Evolutionary conservation across 2,113 vertebrate genomes (phyloP).

Genomic region (Urocitellus parryii): DNA sequence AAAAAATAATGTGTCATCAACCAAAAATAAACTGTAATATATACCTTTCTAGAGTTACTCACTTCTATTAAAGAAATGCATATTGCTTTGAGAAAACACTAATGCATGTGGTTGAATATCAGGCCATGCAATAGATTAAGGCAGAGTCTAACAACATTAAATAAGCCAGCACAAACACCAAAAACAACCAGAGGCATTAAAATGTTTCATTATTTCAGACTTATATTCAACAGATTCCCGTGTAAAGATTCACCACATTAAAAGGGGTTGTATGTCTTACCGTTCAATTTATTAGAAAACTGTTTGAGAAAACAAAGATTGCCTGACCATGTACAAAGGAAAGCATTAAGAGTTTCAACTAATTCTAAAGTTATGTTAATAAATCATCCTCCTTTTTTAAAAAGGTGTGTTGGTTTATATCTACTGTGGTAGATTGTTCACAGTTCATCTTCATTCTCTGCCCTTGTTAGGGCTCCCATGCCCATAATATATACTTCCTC

Average conservation of each 20-base stretch:
- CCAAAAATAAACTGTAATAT: neutral
- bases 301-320: neutral
- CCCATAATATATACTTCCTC: neutral
- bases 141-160: neutral
- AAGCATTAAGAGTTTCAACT: neutral
- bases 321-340: neutral
- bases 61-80: neutral
- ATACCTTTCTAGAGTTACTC: neutral
- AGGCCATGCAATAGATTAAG: neutral
- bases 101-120: neutral
- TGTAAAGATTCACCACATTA: neutral
- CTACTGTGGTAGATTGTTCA: neutral
- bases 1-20: neutral
- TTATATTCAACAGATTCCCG: neutral
- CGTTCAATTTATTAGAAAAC: neutral
- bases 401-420: neutral
- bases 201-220: neutral
- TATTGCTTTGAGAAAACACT: neutral
- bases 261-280: neutral
- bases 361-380: neutral
- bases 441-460: neutral
- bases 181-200: neutral
- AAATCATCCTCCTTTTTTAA: neutral
- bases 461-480: neutral
- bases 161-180: neutral